Conservation (phyloP, 2,797 vertebrate species). For the Acestrorhynchus altus region DNA sequence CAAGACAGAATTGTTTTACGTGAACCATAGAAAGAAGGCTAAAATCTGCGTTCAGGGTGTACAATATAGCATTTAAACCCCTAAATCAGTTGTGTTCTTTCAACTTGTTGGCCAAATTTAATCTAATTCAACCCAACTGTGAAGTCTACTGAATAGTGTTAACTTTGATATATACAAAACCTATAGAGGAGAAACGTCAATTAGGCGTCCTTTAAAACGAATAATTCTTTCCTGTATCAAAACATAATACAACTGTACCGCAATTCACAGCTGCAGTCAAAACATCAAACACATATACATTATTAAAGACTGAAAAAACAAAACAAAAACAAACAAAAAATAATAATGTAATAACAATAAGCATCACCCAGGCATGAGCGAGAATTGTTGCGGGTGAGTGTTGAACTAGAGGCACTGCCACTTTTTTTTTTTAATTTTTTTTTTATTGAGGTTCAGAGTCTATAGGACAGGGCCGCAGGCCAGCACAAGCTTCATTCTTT, state of each 20-base stretch:
- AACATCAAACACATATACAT: constrained; percentile 87
- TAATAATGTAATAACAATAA: constrained; percentile 67
- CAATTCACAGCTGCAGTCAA: constrained; percentile 95
- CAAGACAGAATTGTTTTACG: constrained; percentile 65
- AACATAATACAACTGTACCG: constrained; percentile 95
- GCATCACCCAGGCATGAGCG: constrained; percentile 86
- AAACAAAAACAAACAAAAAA: constrained; percentile 47
- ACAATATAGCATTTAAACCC: constrained; percentile 56
- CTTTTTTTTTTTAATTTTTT: constrained; percentile 64
- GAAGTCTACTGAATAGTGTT: constrained; percentile 58
- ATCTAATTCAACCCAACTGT: constrained; percentile 61
- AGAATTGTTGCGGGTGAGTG: constrained; percentile 85
- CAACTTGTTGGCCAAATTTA: constrained; percentile 69
- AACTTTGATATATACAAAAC: constrained; percentile 69
- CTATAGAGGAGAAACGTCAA: constrained; percentile 80
- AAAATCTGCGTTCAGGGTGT: constrained; percentile 63
- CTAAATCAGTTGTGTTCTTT: constrained; percentile 62
- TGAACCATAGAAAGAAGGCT: constrained; percentile 63
- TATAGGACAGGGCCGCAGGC: constrained; percentile 71
- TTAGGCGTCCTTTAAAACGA: constrained; percentile 79
- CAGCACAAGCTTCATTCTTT: constrained; percentile 86
- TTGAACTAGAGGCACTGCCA: constrained; percentile 92
- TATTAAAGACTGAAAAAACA: constrained; percentile 64
- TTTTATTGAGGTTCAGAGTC: constrained; percentile 91
- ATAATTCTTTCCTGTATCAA: constrained; percentile 78